Evolutionary conservation across 2,113 vertebrate species (phyloP), one percentile per base, ranked within the genome.

Genomic region (Gasterosteus aculeatus): DNA sequence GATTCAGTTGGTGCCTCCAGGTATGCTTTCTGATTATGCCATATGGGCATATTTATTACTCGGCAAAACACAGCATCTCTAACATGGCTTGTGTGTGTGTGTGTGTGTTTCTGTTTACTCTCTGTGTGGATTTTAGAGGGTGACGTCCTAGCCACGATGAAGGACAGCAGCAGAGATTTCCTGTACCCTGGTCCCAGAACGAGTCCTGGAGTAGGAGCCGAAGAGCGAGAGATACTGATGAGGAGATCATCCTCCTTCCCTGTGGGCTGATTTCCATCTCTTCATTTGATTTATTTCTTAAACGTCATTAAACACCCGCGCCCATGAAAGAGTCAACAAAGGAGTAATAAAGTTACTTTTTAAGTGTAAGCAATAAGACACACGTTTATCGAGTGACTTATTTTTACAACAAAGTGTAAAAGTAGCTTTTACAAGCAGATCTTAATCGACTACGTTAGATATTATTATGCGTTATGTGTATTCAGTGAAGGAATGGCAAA

Each of bases 1-100:
- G 92, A 96, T 97, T 95, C 97, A 98, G 69, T 94, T 95, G 26
- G 41, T 96, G 93, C 95, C 96, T 91, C 96, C 96, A 97, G 97
- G 97, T 98, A 95, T 72, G 91, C 80, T 87, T 89, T 89, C 56
- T 81, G 85, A 86, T 88, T 77, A 88, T 78, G 63, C 88, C 78
- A 75, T 70, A 74, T 85, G 80, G 80, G 61, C 80, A 33, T 18
- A 44, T 69, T 69, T 57, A 60, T 31, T 81, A 69, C 58, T 66
- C 68, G 59, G 81, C 77, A 81, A 83, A 81, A 84, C 33, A 65
- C 31, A 61, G 39, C 46, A 26, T 54, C 44, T 85, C 35, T 71
- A 59, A 58, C 56, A 60, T 73, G 10, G 63, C 65, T 69, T 89
- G 72, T 80, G 19, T 51, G 38, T 75, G n/a, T 78, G 41, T 80